Base-by-base conservation (phyloP, 1,140 invertebrate genomes). In the Diorhabda carinulata region DNA sequence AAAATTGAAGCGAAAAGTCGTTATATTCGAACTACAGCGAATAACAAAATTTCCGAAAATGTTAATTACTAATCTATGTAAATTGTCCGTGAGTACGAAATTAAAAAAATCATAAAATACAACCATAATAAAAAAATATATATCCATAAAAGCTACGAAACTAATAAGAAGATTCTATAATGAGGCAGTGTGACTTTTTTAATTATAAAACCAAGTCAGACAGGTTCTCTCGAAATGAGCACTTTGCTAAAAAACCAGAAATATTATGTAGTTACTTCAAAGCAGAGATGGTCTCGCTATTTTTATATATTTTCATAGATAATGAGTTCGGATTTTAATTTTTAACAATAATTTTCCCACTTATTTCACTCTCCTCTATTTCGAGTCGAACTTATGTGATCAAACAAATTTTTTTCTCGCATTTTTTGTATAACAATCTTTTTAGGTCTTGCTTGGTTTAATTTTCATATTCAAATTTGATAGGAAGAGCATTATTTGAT, bases 161-260 rank as follows among this genome's bases (percentile, higher is more conserved):
- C 65, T 70, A 70, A 70, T 70, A 70, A 70, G 65, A 70, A 70
- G 66, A 70, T 70, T 70, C 69, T 61, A 70, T 70, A 67, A 70
- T 67, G 66, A 70, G 66, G 56, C 69, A 67, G 64, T 62, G 64
- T 70, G 69, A 67, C 69, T 70, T 67, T 70, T 64, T 70, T 70
- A 67, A 70, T 70, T 62, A 67, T 63, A 64, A 67, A 67, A 67
- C 61, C 69, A 60, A 65, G 65, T 60, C 43, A 57, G 47, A 70
- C 69, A 61, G 69, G 69, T 70, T 70, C 62, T 66, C 56, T 60
- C 41, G 61, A 63, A 52, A 63, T 42, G 41, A 60, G 60, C 61
- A 58, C 44, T 52, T 68, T 56, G 67, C 61, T 68, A 47, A 68
- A 68, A 68, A 68, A 68, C 60, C 67, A 57, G 67, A 61, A 68